These are phyloP conservation scores for Rapana venosa DNA, from an alignment of 2,888 invertebrate genomes.

Conservation along the genomic window DNA sequence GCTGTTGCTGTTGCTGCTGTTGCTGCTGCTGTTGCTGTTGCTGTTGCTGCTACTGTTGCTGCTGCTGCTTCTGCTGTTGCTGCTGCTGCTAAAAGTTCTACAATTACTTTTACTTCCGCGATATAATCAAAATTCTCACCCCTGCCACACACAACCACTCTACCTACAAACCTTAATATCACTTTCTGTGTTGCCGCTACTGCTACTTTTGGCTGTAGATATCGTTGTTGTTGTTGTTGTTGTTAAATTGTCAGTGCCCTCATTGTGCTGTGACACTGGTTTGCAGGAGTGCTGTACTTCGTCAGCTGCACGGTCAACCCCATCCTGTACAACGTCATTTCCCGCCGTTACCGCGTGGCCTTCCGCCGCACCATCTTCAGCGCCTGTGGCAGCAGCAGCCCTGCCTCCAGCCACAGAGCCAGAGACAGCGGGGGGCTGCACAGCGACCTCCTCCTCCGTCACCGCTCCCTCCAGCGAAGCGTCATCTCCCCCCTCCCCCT, in stretches of 20 bases:
- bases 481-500: background rate
- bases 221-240: background rate
- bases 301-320: constrained; percentile 96
- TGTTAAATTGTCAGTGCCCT: background rate
- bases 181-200: background rate
- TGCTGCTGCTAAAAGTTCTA: background rate
- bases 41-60: background rate
- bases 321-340: constrained; percentile 95
- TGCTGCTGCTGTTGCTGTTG: background rate
- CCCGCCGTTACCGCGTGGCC: constrained; percentile 93
- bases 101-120: too few relatives aligned
- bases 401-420: constrained; percentile 59
- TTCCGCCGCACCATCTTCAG: constrained; percentile 85
- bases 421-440: background rate
- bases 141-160: background rate
- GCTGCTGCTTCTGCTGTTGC: background rate
- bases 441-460: background rate
- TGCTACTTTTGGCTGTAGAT: background rate
- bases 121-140: too few relatives aligned
- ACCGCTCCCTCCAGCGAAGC: background rate
- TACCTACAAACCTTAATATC: background rate
- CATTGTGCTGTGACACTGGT: background rate
- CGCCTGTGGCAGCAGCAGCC: constrained; percentile 87
- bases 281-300: constrained; percentile 90
- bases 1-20: background rate